These are phyloP conservation scores for Criorhina ranunculi DNA, from an alignment of 2,888 invertebrate species.

Conservation along the genomic window DNA sequence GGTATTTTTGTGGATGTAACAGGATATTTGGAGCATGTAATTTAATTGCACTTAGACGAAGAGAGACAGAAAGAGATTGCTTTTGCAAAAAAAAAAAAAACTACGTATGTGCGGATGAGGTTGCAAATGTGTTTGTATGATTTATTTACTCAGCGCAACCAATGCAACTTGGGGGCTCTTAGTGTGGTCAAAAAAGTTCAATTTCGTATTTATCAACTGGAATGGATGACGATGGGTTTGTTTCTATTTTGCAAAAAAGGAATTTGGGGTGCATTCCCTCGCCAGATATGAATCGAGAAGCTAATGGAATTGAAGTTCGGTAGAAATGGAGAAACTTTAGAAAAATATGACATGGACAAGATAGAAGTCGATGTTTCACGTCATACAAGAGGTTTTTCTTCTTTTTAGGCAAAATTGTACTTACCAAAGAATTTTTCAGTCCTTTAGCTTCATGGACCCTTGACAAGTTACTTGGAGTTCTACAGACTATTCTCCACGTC, in stretches of 20 bases:
- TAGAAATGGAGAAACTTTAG: no score
- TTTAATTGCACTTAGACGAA: conserved; percentile 69
- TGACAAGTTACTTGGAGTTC: no score
- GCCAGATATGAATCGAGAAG: no score
- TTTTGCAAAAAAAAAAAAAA: background rate
- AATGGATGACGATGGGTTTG: background rate
- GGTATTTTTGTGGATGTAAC: conserved; percentile 73
- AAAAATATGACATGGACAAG: no score
- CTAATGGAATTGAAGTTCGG: no score
- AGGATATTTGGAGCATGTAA: conserved; percentile 77
- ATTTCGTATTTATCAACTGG: conserved; percentile 18
- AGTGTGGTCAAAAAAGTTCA: conserved; percentile 36
- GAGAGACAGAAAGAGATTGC: conserved; percentile 19
- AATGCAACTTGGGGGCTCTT: conserved; percentile 23
- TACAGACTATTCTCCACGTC: no score
- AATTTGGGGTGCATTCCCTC: background rate
- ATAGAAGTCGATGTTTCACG: no score
- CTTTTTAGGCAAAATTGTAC: no score
- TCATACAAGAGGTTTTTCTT: no score
- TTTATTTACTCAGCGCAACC: conserved; percentile 52
- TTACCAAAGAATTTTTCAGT: no score
- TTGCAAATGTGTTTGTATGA: conserved; percentile 57
- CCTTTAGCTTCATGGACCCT: no score
- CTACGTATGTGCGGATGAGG: conserved; percentile 31
- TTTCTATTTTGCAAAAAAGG: background rate